phyloP scores from a whole-genome alignment of 2,888 invertebrate genomes.

The Lysandra coridon region DNA sequence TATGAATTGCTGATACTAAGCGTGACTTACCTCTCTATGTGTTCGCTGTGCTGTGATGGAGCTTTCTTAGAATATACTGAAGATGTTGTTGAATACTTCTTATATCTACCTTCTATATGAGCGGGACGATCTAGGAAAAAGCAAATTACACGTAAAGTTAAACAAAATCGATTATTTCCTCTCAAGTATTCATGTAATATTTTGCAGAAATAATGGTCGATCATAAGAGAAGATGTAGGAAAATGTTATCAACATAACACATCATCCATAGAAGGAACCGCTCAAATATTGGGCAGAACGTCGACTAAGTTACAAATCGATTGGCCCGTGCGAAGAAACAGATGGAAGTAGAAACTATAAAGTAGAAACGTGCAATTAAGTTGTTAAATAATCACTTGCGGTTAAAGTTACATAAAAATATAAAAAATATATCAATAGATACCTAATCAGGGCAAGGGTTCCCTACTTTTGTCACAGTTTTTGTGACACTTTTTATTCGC shows the following conservation, averaged over 20 bases:
- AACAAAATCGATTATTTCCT: neutral
- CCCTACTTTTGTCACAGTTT: neutral
- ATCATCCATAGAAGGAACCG: neutral
- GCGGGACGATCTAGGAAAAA: conserved; percentile 67
- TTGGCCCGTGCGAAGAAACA: conserved; percentile 44
- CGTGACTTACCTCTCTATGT: conserved; percentile 66
- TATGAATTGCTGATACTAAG: neutral
- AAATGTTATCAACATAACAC: neutral
- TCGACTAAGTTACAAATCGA: conserved; percentile 37
- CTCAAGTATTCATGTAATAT: neutral
- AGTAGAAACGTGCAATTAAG: neutral
- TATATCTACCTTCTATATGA: conserved; percentile 76
- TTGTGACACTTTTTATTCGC: conserved; percentile 11
- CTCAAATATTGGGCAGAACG: conserved; percentile 1
- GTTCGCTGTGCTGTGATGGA: conserved; percentile 72
- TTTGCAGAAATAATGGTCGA: neutral
- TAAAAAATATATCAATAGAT: neutral
- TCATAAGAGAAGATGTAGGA: neutral
- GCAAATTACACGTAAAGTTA: conserved; percentile 41
- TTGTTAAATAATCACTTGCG: conserved; percentile 22
- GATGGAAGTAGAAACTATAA: conserved; percentile 35
- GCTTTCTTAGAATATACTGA: conserved; percentile 76
- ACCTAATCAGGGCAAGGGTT: neutral
- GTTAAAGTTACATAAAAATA: neutral
- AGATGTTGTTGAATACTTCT: conserved; percentile 76